Evolutionary conservation across 2,888 invertebrate species (phyloP).

Genomic region (Agonopterix arenella): DNA sequence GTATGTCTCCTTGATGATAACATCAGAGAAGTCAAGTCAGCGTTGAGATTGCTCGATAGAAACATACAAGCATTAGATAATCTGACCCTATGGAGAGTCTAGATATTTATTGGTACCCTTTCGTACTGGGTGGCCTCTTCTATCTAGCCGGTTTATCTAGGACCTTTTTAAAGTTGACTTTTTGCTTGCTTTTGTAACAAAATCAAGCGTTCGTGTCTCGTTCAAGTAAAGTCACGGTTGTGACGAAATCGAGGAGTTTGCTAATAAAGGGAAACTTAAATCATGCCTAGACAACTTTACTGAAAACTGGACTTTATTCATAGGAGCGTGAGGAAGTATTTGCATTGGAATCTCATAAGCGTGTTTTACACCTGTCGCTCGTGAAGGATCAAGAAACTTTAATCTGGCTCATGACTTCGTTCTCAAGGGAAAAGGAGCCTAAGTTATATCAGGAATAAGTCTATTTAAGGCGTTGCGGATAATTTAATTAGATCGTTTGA

Average conservation of each 20-base stretch:
- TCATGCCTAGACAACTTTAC: constrained; percentile 23
- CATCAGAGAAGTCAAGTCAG: constrained; percentile 28
- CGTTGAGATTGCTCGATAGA: constrained; percentile 36
- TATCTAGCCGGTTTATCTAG: constrained; percentile 24
- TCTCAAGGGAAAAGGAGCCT: constrained; percentile 39
- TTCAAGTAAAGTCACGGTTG: constrained; percentile 16
- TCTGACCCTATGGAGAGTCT: constrained; percentile 23
- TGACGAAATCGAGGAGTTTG: constrained; percentile 50
- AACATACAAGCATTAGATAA: constrained; percentile 33
- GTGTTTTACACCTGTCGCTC: constrained; percentile 57
- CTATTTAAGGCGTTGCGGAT: constrained; percentile 43
- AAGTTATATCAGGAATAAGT: constrained; percentile 34
- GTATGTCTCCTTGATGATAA: constrained; percentile 37
- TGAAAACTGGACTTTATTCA: constrained; percentile 36
- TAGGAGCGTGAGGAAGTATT: constrained; percentile 26
- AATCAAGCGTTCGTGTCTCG: constrained; percentile 23
- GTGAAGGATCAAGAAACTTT: constrained; percentile 58
- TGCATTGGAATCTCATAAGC: constrained; percentile 22
- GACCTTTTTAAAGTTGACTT: constrained; percentile 8
- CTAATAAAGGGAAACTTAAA: constrained; percentile 48
- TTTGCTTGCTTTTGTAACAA: constrained; percentile 21
- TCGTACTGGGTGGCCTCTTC: constrained; percentile 40
- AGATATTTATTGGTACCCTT: constrained; percentile 36
- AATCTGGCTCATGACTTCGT: constrained; percentile 48
- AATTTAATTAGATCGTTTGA: constrained; percentile 54